phyloP scores from a whole-genome alignment of 1,140 invertebrate genomes.

The Cyclina sinensis region DNA sequence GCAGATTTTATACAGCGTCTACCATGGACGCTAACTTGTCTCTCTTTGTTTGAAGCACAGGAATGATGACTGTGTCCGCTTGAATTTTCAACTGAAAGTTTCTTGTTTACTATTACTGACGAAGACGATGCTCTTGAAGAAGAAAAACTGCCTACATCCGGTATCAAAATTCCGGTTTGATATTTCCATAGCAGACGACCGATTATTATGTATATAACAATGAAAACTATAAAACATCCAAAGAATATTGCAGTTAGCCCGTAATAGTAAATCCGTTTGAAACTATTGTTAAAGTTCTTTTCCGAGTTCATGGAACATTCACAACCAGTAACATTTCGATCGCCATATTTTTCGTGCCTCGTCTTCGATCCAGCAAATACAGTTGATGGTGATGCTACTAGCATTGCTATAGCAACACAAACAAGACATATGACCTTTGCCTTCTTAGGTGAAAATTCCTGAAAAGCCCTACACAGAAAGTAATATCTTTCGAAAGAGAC shows the following conservation, averaged over 20 bases:
- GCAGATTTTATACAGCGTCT: slow-evolving; percentile 57
- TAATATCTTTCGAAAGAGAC: slow-evolving; percentile 79
- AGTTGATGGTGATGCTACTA: slow-evolving; percentile 60
- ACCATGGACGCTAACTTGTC: slow-evolving; percentile 8
- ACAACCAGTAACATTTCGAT: slow-evolving; percentile 18
- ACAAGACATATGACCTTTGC: slow-evolving; percentile 67
- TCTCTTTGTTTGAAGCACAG: not conserved
- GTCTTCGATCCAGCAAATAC: slow-evolving; percentile 71
- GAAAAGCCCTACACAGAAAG: slow-evolving; percentile 73
- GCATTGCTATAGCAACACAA: slow-evolving; percentile 63
- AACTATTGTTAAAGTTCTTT: slow-evolving; percentile 1
- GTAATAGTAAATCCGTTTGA: slow-evolving; percentile 57
- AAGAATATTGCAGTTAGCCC: slow-evolving; percentile 48
- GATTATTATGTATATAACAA: slow-evolving; percentile 44
- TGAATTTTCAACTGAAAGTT: slow-evolving; percentile 1
- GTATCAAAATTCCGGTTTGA: slow-evolving; percentile 31
- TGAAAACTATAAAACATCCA: slow-evolving; percentile 60
- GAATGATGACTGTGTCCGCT: slow-evolving; percentile 10
- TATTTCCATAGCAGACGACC: slow-evolving; percentile 46
- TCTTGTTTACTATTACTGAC: not conserved
- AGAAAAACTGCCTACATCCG: slow-evolving; percentile 13
- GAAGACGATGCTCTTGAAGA: not conserved
- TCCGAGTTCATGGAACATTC: slow-evolving; percentile 63
- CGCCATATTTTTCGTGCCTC: slow-evolving; percentile 5
- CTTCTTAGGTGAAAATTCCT: slow-evolving; percentile 67